Base-by-base conservation (phyloP, 2,113 vertebrate species). In the Nothoprocta perdicaria region DNA sequence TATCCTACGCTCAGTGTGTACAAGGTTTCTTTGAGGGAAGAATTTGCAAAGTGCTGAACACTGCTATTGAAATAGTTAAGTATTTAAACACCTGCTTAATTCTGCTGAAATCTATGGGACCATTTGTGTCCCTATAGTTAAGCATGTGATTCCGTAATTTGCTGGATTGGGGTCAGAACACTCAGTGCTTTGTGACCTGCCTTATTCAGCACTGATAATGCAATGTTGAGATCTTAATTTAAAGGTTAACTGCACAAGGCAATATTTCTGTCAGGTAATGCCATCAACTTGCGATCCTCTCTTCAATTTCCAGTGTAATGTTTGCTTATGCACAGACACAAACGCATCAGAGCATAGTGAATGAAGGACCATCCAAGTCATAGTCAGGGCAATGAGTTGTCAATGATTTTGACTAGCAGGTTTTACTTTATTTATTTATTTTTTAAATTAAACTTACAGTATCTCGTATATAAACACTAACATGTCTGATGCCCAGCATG, bases 401-500 rank as follows among this genome's bases (percentile, higher is more conserved):
- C n/a, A 89, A 31, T 40, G 22, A 7, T 24, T 53, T 62, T 48
- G 65, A 19, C 48, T 55, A 78, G 84, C 17, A 89, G 26, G 81
- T 63, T 69, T 76, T 81, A 38, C 10, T 40, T 27, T 11, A n/a
- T 43, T 48, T 23, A 22, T 46, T 45, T 45, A 15, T 45, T 46
- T 19, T 90, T 71, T 46, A 27, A 33, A 85, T 35, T 72, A 40
- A 88, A 26, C 24, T 48, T 60, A 52, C 27, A 63, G 24, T 48
- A 33, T 61, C 57, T 67, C 23, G 14, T 81, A 38, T 63, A 72
- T 71, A 90, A 92, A 89, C 33, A 78, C 69, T 89, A 89, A 71
- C 35, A 75, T 12, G 14, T 68, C 86, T 93, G 63, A 88, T 94
- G 43, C 84, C 80, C 27, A 46, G 74, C 22, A 17, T 95, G 94